phyloP scores from a whole-genome alignment of 2,797 vertebrate species.

The Naso thynnoides region DNA sequence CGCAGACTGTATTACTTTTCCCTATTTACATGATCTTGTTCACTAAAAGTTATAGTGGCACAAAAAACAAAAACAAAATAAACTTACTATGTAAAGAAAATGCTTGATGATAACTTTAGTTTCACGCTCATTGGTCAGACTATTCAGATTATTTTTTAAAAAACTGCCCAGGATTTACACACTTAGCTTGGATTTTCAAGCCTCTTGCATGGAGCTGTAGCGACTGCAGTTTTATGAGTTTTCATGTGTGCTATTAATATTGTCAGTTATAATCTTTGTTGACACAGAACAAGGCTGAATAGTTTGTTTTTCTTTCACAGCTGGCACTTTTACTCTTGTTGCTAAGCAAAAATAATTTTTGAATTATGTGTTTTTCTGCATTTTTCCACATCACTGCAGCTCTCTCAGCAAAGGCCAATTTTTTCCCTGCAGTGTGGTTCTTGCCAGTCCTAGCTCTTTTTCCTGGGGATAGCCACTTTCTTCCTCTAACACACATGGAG shows the following conservation, averaged over 20 bases:
- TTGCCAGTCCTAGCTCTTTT: neutral
- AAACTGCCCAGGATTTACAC: too few species aligned
- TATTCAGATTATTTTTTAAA: neutral
- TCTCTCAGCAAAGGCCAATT: neutral
- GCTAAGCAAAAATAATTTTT: neutral
- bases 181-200: neutral
- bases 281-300: neutral
- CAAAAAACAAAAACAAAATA: too few species aligned
- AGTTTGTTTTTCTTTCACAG: neutral
- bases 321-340: neutral
- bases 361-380: neutral
- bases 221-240: neutral
- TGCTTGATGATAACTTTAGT: conserved; percentile 9
- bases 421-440: neutral
- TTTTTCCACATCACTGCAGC: neutral
- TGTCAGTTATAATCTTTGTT: neutral
- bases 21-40: conserved; percentile 34
- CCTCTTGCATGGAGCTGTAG: neutral
- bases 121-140: conserved; percentile 4
- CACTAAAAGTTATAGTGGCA: conserved; percentile 38
- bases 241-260: neutral
- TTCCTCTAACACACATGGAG: neutral
- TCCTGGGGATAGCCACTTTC: neutral
- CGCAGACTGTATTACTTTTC: conserved; percentile 28
- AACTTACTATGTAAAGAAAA: conserved; percentile 29